Conservation (phyloP, 2,888 invertebrate genomes). For the Stenurella melanura region DNA sequence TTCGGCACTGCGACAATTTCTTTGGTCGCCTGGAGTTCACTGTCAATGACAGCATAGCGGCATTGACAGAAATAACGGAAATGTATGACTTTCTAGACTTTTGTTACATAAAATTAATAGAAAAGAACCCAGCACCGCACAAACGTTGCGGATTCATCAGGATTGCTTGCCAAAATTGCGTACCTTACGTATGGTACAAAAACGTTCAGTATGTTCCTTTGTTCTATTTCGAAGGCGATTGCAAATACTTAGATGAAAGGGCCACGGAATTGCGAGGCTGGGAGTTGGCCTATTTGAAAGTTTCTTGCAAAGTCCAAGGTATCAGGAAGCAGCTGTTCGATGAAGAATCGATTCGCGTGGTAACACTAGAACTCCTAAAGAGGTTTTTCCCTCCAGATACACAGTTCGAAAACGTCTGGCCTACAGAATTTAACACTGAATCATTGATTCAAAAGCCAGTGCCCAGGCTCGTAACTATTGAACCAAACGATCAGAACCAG, state of each 20-base stretch:
- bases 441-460: conserved; percentile 22
- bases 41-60: conserved; percentile 26
- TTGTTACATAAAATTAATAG: conserved; percentile 20
- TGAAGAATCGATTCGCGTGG: conserved; percentile 18
- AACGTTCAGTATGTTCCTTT: conserved; percentile 41
- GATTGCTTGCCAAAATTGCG: conserved; percentile 36
- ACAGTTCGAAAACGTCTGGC: conserved; percentile 41
- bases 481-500: not conserved
- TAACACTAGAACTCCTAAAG: conserved; percentile 39
- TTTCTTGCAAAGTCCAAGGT: conserved; percentile 47
- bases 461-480: not conserved
- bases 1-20: conserved; percentile 37
- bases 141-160: conserved; percentile 43
- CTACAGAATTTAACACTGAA: conserved; percentile 1
- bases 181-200: conserved; percentile 41
- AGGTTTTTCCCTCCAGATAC: conserved; percentile 44
- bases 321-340: conserved; percentile 42
- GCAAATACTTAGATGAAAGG: conserved; percentile 42
- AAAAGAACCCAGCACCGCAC: conserved; percentile 24
- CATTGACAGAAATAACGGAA: conserved; percentile 27
- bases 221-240: conserved; percentile 49
- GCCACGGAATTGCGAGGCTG: conserved; percentile 42
- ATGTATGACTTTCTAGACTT: conserved; percentile 40
- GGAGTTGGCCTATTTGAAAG: conserved; percentile 45
- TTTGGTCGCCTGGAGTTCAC: conserved; percentile 38